Percentiles rank a stretch among this genome's conserved stretches.
Conservation (phyloP, 2,888 invertebrate species). For the Strigamia crassipes region DNA sequence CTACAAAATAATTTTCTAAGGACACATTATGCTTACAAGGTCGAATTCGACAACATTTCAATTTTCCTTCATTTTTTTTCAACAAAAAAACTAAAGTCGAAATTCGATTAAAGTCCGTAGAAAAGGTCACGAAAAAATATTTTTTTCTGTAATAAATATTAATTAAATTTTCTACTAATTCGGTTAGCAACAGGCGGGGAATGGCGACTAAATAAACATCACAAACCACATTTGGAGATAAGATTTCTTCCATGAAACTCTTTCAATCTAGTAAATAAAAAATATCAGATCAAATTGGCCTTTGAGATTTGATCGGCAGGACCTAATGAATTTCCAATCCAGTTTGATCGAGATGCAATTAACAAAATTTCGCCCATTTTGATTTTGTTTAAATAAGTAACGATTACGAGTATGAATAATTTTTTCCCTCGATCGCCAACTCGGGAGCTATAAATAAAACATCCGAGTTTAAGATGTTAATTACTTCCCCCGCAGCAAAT, state of each 20-base stretch:
- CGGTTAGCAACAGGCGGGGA: slow-evolving; percentile 5
- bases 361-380: too few relatives aligned
- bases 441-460: not conserved
- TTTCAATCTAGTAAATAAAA: slow-evolving; percentile 6
- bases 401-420: too few relatives aligned
- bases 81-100: not conserved
- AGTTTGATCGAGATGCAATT: not conserved
- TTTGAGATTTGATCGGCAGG: not conserved
- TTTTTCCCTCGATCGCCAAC: too few relatives aligned
- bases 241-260: slow-evolving; percentile 4
- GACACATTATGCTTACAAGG: not conserved
- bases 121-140: not conserved
- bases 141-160: not conserved
- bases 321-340: not conserved
- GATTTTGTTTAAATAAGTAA: too few relatives aligned
- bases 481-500: not conserved
- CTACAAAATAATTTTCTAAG: not conserved
- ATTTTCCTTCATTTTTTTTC: not conserved
- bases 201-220: not conserved
- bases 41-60: not conserved
- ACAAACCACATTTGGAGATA: not conserved
- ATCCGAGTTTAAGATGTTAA: slow-evolving; percentile 2
- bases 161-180: not conserved
- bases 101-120: not conserved
- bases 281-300: not conserved